Base-by-base conservation (phyloP, 2,113 vertebrate genomes). In the Hucho hucho region DNA sequence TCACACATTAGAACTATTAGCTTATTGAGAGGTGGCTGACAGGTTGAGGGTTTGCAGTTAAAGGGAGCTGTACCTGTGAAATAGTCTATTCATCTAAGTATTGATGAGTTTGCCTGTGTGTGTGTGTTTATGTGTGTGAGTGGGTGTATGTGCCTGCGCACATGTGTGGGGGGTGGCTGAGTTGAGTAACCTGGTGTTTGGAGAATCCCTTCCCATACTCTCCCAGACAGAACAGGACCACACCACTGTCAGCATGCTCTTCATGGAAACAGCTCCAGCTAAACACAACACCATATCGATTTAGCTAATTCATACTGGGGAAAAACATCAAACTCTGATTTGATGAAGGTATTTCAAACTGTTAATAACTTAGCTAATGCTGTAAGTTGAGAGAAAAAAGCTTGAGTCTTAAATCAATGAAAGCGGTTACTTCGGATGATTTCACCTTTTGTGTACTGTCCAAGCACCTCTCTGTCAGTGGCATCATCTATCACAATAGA, bases 1-100 rank as follows among this genome's bases (percentile, higher is more conserved):
- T 95, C 94, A 96, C 96, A 97, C 95, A 97, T 97, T 96, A 97
- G 93, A 93, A 90, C 94, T 93, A 95, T 97, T 95, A 94, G 92
- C 89, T 95, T 94, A 94, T 94, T 92, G 93, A 95, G 92, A 94
- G 91, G 80, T 71, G 82, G 79, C 81, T 92, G 94, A 95, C 86
- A 78, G 92, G 94, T 94, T 87, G 84, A 82, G 65, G 69, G 82
- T 7, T 68, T 76, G 82, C 81, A 70, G 70, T 74, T 83, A 75
- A 84, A 84, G 69, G 73, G 75, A 80, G 74, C 80, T 76, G 78
- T 84, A 79, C 75, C 65, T 74, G 80, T 83, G 81, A 86, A 86
- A 79, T 64, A 43, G 81, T 85, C 67, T 80, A 86, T 85, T 69
- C 22, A 47, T 77, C 83, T 37, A 75, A 82, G 81, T 75, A 81